Evolutionary conservation across 2,113 vertebrate genomes (phyloP), one percentile per base, ranked within the genome.

Genomic region (Daboia siamensis): DNA sequence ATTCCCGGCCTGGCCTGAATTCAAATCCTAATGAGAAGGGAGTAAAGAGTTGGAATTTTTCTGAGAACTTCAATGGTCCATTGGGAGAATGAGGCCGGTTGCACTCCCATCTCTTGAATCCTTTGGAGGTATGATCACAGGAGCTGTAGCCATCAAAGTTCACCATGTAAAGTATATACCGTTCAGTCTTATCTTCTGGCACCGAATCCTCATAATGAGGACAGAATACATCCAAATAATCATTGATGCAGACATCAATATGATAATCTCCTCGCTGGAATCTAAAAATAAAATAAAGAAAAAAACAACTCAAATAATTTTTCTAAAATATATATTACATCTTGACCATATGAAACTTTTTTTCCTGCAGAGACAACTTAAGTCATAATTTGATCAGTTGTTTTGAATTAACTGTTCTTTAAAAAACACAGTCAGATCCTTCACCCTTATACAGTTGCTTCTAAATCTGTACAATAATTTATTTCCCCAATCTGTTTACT

Each of bases 41-140:
- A 0, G 99, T 99, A 98, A 99, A 99, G 97, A 99, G 99, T 96
- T 99, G 99, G 97, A 99, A 99, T 97, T 99, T 99, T 97, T 99
- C 99, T 0, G 99, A 99, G 96, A 99, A 99, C 98, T 99, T 99
- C 97, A 99, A 98, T 0, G 99, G 99, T 93, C 99, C 99, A 3
- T 99, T 99, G 0, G 99, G 98, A 48, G 99, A 99, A 96, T 99
- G 98, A 0, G 99, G 99, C 80, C 99, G 97, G 97, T 99, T 99
- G 96, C 99, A 99, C 96, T 99, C 99, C 99, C 99, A 99, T 95
- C 99, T 98, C 96, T 99, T 99, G 97, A 99, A 99, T 46, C 99
- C 99, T 97, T 99, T 99, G 96, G 99, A 98, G 46, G 99, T 99
- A 94, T 99, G 99, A 97, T 99, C 99, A 1, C 99, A 99, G 64